phyloP scores from a whole-genome alignment of 1,140 invertebrate genomes.

The Zaprionus gabonicus region DNA sequence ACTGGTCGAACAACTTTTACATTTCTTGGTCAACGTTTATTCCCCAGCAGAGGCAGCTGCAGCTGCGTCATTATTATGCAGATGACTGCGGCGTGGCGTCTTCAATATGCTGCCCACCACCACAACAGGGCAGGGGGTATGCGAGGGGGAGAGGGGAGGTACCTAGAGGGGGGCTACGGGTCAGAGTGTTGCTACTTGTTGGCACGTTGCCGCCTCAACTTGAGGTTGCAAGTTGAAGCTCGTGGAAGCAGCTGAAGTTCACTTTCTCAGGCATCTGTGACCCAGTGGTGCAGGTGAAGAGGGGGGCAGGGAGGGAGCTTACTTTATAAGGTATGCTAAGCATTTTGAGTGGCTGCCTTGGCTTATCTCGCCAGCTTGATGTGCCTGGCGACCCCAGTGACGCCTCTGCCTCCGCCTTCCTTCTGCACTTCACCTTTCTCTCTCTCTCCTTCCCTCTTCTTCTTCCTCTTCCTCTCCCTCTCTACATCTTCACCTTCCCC shows the following conservation, averaged over 20 bases:
- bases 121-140: neutral
- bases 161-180: neutral
- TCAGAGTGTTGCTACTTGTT: conserved; percentile 60
- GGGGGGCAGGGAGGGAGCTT: neutral
- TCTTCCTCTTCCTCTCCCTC: neutral
- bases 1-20: conserved; percentile 76
- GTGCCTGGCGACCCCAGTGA: neutral
- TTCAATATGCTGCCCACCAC: conserved; percentile 57
- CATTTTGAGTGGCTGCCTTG: neutral
- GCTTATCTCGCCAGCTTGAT: neutral
- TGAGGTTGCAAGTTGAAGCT: conserved; percentile 6
- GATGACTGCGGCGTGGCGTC: conserved; percentile 46
- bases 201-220: conserved; percentile 50
- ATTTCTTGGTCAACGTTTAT: conserved; percentile 51
- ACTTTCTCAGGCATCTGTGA: conserved; percentile 42
- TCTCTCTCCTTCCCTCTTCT: neutral
- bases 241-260: conserved; percentile 33
- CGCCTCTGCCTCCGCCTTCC: neutral
- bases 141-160: neutral
- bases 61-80: conserved; percentile 61
- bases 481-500: conserved; percentile 6
- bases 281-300: neutral
- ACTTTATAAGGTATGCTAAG: neutral
- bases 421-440: neutral
- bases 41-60: conserved; percentile 30